Evolutionary conservation across 2,113 vertebrate genomes (phyloP), one percentile per base, ranked within the genome.

Genomic region (Aphyosemion australe): DNA sequence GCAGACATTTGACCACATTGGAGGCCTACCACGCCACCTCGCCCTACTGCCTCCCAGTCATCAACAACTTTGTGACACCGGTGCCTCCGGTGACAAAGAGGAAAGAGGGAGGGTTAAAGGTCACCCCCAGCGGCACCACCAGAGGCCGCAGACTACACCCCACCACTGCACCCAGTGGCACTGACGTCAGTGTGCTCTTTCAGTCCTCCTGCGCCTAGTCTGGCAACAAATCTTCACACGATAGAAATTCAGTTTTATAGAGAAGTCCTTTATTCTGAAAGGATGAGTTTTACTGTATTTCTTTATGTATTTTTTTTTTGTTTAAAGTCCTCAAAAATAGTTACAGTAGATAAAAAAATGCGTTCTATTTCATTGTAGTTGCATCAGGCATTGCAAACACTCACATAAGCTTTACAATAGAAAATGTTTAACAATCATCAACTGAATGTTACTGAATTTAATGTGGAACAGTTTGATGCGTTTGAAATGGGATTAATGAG

Each of bases 21-120:
- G 92, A 94, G 12, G 68, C 79, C 51, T 65, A 84, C 31, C 53
- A 46, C 1, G 89, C 77, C 4, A 32, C 87, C 32, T 94, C 95
- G 0, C 91, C 91, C 0, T 94, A 92, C 63, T 92, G 88, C 11
- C 92, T 96, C 53, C 96, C 96, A 0, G 84, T 92, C 57, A 85
- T 94, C 71, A 92, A 89, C 65, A 93, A 79, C 65, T 90, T 84
- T 0, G 49, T 90, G 64, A 88, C 85, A 13, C 95, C 96, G 0
- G 83, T 90, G 55, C 96, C 94, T 1, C 95, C 94, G 0, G 74
- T 88, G 10, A 83, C 73, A 0, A 93, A 87, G 18, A 87, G 61
- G 26, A 88, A 65, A 63, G 87, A 88, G 8, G 89, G 80, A 56
- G 75, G 49, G 1, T 1, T 20, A 1, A 92, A 83, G 15, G 65